Percentiles rank a stretch among this genome's conserved stretches.
Conservation (phyloP, 2,888 invertebrate species). For the Hartigia nigra region DNA sequence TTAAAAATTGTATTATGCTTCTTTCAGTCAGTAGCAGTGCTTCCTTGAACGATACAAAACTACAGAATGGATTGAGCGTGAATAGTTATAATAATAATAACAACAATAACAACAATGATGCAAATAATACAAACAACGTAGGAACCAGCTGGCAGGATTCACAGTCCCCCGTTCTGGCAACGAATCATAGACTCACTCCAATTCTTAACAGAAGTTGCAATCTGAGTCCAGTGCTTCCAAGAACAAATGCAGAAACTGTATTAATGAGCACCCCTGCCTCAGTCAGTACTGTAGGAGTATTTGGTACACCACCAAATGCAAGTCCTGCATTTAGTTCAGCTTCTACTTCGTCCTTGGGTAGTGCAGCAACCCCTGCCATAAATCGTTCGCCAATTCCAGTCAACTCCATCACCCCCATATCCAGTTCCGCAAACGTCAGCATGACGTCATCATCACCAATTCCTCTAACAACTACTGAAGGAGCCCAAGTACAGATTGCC, state of each 20-base stretch:
- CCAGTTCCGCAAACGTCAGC: slow-evolving; percentile 48
- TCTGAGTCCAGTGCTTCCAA: slow-evolving; percentile 54
- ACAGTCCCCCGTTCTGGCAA: slow-evolving; percentile 42
- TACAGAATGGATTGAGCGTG: slow-evolving; percentile 50
- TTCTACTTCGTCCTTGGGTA: slow-evolving; percentile 58
- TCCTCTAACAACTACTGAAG: slow-evolving; percentile 9
- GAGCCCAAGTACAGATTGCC: slow-evolving; percentile 7
- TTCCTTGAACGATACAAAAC: slow-evolving; percentile 58
- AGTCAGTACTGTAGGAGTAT: slow-evolving; percentile 34
- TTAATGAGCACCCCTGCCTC: slow-evolving; percentile 40
- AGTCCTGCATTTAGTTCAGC: slow-evolving; percentile 62
- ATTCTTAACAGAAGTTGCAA: slow-evolving; percentile 52
- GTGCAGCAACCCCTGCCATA: slow-evolving; percentile 39
- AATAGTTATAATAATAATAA: slow-evolving; percentile 33
- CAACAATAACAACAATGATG: slow-evolving; percentile 21
- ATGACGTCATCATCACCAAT: slow-evolving; percentile 47
- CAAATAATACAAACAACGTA: slow-evolving; percentile 33
- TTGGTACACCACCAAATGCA: slow-evolving; percentile 51
- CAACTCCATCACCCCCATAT: slow-evolving; percentile 41
- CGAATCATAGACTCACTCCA: slow-evolving; percentile 56
- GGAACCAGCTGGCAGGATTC: slow-evolving; percentile 54
- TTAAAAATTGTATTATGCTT: neutral
- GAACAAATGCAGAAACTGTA: slow-evolving; percentile 36
- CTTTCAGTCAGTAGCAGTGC: slow-evolving; percentile 56
- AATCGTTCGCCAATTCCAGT: slow-evolving; percentile 54